These are phyloP conservation scores for Lycodopsis pacificus DNA, from an alignment of 2,797 vertebrate species.

Conservation along the genomic window DNA sequence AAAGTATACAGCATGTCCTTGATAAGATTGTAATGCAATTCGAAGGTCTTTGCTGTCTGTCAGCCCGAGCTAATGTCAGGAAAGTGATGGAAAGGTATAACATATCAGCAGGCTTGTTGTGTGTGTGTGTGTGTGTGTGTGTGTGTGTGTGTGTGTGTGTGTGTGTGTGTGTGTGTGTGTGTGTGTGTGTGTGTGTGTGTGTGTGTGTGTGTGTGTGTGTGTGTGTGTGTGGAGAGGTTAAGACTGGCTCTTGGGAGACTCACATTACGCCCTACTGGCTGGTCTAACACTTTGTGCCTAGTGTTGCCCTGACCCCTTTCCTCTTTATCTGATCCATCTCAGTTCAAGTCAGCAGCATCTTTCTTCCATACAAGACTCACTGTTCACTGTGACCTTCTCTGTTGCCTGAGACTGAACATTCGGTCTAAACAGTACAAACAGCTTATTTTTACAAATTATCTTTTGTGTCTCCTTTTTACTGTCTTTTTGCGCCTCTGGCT, in stretches of 20 bases:
- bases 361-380: conserved; percentile 5
- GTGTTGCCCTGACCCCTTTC: conserved; percentile 39
- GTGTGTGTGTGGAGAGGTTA: conserved; percentile 55
- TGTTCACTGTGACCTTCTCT: conserved; percentile 35
- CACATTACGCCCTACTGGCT: conserved; percentile 56
- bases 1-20: conserved; percentile 17
- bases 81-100: conserved; percentile 45
- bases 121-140: conserved; percentile 8
- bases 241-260: conserved; percentile 60
- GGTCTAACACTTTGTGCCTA: conserved; percentile 33
- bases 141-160: conserved; percentile 6
- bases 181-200: conserved; percentile 11
- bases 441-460: neutral
- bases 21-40: conserved; percentile 37
- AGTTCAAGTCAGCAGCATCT: conserved; percentile 33
- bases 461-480: conserved; percentile 7
- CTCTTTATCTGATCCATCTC: conserved; percentile 35
- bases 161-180: conserved; percentile 6
- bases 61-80: conserved; percentile 40
- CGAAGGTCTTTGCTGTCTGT: conserved; percentile 43
- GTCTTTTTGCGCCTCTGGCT: neutral
- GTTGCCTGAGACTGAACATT: conserved; percentile 16
- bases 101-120: conserved; percentile 44
- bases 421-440: neutral
- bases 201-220: conserved; percentile 5